Percentiles rank a stretch among this genome's conserved stretches.
These are phyloP conservation scores for Melanocharis versteri DNA, from an alignment of 2,113 vertebrate species.

Conservation along the genomic window DNA sequence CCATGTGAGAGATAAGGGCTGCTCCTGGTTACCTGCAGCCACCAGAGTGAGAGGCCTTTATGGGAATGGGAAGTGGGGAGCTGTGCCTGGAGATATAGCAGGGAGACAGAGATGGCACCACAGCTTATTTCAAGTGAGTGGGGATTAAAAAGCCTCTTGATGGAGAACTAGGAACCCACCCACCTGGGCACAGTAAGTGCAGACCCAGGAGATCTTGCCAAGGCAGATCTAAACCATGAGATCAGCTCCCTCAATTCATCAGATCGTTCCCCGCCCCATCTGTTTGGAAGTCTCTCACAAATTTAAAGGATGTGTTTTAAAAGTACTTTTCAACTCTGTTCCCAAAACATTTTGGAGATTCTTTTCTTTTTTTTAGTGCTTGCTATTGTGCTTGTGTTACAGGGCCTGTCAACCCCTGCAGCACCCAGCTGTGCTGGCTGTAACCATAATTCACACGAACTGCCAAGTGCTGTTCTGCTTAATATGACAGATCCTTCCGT, in stretches of 20 bases:
- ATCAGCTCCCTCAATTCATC: not conserved
- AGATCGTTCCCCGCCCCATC: not conserved
- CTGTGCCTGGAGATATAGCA: not conserved
- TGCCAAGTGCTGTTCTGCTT: conserved; percentile 34
- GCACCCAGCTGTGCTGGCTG: conserved; percentile 51
- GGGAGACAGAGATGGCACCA: not conserved
- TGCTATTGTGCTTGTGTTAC: not conserved
- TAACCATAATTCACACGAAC: conserved; percentile 6
- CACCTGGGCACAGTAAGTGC: not conserved
- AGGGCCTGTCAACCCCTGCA: conserved; percentile 36
- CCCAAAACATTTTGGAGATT: not conserved
- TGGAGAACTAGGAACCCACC: not conserved
- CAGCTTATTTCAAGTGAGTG: not conserved
- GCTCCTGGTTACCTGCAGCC: not conserved
- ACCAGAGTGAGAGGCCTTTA: not conserved
- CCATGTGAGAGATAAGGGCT: not conserved
- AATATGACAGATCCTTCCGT: conserved; percentile 23
- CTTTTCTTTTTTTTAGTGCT: not conserved
- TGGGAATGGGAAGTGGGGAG: not conserved
- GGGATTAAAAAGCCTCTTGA: not conserved
- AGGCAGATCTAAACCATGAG: not conserved
- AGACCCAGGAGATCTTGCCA: not conserved
- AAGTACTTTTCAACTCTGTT: not conserved
- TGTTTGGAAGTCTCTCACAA: not conserved
- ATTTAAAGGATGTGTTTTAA: not conserved